Percentiles rank a stretch among this genome's conserved stretches.
These are phyloP conservation scores for Chaetodon trifasciatus DNA, from an alignment of 2,797 vertebrate species.

Conservation along the genomic window DNA sequence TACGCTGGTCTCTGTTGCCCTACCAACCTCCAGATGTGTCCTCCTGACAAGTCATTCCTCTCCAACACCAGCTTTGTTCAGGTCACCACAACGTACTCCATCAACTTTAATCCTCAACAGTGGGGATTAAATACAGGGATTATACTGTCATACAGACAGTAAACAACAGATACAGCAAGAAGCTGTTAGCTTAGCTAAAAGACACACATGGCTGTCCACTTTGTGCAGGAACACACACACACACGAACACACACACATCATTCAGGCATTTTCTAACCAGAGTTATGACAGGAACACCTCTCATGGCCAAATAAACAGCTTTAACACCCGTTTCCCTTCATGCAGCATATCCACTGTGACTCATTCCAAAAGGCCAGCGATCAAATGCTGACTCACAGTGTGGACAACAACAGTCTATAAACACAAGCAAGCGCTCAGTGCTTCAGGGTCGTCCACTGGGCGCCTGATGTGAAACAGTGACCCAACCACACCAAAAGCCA, in stretches of 20 bases:
- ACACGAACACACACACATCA: constrained; percentile 20
- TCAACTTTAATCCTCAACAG: constrained; percentile 63
- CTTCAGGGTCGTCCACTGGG: constrained; percentile 13
- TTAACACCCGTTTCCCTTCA: constrained; percentile 38
- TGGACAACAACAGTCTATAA: constrained; percentile 45
- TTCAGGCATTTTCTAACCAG: background rate
- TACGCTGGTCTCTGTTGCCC: background rate
- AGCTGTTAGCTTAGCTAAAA: constrained; percentile 46
- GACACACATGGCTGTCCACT: constrained; percentile 48
- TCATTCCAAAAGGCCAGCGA: constrained; percentile 60
- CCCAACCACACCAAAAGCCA: background rate
- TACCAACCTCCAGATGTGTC: constrained; percentile 23
- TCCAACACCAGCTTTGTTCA: constrained; percentile 30
- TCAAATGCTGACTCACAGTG: constrained; percentile 60
- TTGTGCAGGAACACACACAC: constrained; percentile 21
- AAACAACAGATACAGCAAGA: constrained; percentile 63
- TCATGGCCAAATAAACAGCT: constrained; percentile 46
- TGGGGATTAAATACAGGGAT: constrained; percentile 72
- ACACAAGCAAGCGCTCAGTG: constrained; percentile 20
- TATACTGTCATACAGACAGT: constrained; percentile 60
- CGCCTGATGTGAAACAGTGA: background rate
- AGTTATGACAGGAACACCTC: constrained; percentile 46
- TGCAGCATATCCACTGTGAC: constrained; percentile 44
- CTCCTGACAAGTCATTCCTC: constrained; percentile 1
- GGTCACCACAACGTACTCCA: constrained; percentile 51